phyloP scores from a whole-genome alignment of 2,888 invertebrate species.

The Lissonota sp. region DNA sequence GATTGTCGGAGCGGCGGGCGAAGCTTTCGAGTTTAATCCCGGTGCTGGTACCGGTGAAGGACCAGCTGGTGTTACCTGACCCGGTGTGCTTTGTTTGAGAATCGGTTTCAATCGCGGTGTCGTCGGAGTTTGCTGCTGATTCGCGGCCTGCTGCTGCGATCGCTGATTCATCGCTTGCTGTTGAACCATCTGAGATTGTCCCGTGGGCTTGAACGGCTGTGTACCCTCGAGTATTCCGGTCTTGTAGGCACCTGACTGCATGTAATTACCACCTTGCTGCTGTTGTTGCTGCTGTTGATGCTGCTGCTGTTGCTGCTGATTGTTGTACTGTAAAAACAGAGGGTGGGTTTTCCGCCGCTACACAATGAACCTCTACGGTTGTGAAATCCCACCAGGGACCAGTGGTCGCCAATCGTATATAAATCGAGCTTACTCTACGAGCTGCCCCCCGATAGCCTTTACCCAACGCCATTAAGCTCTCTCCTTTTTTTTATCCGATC shows the following conservation, averaged over 20 bases:
- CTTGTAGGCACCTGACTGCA: slow-evolving; percentile 75
- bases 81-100: slow-evolving; percentile 73
- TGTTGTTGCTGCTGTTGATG: too few species aligned
- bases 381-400: slow-evolving; percentile 83
- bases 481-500: slow-evolving; percentile 54
- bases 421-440: slow-evolving; percentile 75
- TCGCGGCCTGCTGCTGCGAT: slow-evolving; percentile 57
- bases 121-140: slow-evolving; percentile 69
- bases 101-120: slow-evolving; percentile 80
- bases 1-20: slow-evolving; percentile 11
- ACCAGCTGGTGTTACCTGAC: slow-evolving; percentile 28
- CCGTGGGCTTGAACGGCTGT: slow-evolving; percentile 61
- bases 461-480: slow-evolving; percentile 74
- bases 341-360: slow-evolving; percentile 83
- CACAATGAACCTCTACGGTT: slow-evolving; percentile 84
- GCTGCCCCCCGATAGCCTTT: slow-evolving; percentile 81
- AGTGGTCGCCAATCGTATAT: slow-evolving; percentile 78
- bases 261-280: slow-evolving; percentile 77
- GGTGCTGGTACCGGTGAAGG: slow-evolving; percentile 28
- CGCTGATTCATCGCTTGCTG: slow-evolving; percentile 56
- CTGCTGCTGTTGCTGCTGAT: neutral
- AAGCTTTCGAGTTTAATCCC: slow-evolving; percentile 6
- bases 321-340: slow-evolving; percentile 81
- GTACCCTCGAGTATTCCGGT: slow-evolving; percentile 63
- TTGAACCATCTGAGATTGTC: slow-evolving; percentile 58